These are phyloP conservation scores for Leptoteleia sp. DNA, from an alignment of 1,140 invertebrate genomes.

Conservation along the genomic window DNA sequence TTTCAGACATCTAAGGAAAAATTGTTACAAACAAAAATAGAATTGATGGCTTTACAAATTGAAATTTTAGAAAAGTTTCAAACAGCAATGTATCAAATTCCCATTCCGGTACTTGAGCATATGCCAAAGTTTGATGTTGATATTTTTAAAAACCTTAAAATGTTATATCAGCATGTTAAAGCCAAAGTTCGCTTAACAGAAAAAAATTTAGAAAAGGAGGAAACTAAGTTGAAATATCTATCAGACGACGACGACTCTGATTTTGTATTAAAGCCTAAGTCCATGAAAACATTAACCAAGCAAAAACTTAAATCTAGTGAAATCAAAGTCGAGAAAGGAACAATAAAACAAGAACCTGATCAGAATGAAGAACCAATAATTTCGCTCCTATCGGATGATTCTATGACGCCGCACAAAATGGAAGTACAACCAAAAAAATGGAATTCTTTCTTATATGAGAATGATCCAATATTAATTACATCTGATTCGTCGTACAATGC, in stretches of 20 bases:
- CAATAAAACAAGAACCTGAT: too few relatives aligned
- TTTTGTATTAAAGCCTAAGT: constrained; percentile 23
- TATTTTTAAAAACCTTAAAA: constrained; percentile 69
- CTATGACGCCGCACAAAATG: background rate
- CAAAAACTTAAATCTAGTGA: background rate
- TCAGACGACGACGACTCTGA: constrained; percentile 44
- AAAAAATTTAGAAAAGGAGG: constrained; percentile 51
- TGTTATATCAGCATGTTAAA: constrained; percentile 73
- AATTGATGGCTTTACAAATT: constrained; percentile 63
- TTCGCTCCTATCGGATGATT: constrained; percentile 20
- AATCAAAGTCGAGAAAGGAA: background rate
- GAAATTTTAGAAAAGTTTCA: constrained; percentile 73
- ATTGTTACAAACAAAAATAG: background rate
- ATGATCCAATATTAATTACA: too few relatives aligned
- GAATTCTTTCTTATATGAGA: too few relatives aligned
- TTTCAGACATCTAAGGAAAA: constrained; percentile 2
- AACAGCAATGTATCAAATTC: constrained; percentile 70
- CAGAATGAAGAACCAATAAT: constrained; percentile 10
- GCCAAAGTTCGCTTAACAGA: constrained; percentile 70
- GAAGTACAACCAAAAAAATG: background rate
- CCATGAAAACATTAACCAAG: background rate
- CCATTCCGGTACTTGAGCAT: constrained; percentile 70
- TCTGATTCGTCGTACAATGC: constrained; percentile 17
- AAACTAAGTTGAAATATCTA: constrained; percentile 7
- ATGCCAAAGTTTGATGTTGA: constrained; percentile 73